phyloP scores from a whole-genome alignment of 2,113 vertebrate genomes.

The Progne subis region DNA sequence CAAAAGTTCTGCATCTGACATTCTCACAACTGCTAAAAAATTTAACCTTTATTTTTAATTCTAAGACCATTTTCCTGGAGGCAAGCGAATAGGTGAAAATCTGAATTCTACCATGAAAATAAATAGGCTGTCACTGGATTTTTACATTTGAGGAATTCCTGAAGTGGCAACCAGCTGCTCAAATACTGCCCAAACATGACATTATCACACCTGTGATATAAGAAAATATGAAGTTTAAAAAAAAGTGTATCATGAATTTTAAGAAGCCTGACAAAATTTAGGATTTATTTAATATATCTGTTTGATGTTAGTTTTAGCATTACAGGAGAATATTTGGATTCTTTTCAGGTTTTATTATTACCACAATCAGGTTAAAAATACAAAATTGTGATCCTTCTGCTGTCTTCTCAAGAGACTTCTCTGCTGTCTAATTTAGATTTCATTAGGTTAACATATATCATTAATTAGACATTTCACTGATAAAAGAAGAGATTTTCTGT shows the following conservation, averaged over 20 bases:
- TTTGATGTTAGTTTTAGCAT: neutral
- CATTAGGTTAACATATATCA: slow-evolving; percentile 13
- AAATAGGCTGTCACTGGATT: neutral
- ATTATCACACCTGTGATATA: neutral
- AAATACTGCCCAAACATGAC: neutral
- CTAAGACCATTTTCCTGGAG: neutral
- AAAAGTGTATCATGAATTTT: neutral
- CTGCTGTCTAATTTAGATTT: slow-evolving; percentile 45
- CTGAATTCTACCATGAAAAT: neutral
- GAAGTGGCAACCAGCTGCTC: neutral
- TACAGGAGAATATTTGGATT: neutral
- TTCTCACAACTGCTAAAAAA: neutral
- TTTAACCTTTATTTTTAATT: neutral
- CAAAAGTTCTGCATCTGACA: neutral
- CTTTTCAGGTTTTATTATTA: neutral
- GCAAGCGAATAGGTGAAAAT: neutral
- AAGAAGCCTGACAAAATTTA: neutral
- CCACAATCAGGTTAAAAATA: neutral
- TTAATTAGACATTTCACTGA: slow-evolving; percentile 46
- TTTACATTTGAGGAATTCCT: neutral
- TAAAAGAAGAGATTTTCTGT: slow-evolving; percentile 31
- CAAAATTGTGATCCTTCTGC: neutral
- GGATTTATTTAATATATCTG: neutral
- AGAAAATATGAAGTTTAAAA: neutral
- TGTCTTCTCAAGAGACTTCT: neutral